Conservation (phyloP, 2,797 vertebrate genomes). For the Rhadinocentrus ornatus region DNA sequence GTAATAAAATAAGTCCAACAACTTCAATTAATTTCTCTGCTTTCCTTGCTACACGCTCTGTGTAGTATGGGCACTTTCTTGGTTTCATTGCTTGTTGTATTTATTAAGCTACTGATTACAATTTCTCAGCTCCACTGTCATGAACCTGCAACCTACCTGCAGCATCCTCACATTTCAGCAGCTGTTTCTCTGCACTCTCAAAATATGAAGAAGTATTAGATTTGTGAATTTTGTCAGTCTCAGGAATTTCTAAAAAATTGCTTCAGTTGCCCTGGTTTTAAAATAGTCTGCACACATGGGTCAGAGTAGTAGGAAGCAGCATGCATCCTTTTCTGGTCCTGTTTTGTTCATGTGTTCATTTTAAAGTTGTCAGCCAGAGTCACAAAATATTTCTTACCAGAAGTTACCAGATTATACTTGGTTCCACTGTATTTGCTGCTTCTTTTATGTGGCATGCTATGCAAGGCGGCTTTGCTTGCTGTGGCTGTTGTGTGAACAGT, state of each 20-base stretch:
- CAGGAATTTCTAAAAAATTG: neutral
- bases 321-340: conserved; percentile 11
- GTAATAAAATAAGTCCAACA: too few species aligned
- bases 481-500: conserved; percentile 30
- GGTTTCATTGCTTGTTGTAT: neutral
- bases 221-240: neutral
- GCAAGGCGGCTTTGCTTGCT: conserved; percentile 5
- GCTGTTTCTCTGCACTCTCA: neutral
- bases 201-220: neutral
- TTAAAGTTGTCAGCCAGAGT: conserved; percentile 10
- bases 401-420: conserved; percentile 18
- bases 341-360: neutral
- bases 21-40: too few species aligned
- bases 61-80: neutral
- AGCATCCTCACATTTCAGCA: neutral
- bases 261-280: neutral
- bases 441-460: conserved; percentile 10
- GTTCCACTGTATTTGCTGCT: conserved; percentile 23
- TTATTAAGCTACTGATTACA: neutral
- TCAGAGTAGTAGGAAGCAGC: neutral
- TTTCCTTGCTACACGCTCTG: too few species aligned
- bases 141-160: neutral
- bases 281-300: neutral
- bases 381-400: neutral
- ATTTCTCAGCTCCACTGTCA: neutral